Percentiles rank a stretch among this genome's conserved stretches.
Conservation (phyloP, 2,888 invertebrate species). For the Polyommatus iphigenia region DNA sequence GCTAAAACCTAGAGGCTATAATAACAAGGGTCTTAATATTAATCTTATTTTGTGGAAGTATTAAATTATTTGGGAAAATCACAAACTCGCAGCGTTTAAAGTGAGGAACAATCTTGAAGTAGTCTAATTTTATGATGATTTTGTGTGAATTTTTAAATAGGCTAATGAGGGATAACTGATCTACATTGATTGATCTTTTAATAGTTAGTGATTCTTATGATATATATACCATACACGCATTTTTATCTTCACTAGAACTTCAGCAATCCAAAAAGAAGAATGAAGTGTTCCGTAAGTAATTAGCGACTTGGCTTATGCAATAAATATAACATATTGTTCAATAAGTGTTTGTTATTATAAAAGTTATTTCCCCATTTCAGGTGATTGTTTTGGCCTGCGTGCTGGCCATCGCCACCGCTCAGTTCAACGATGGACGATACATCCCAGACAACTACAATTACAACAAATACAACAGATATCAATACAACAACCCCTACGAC, state of each 20-base stretch:
- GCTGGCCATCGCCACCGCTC: slow-evolving; percentile 59
- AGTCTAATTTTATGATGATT: neutral
- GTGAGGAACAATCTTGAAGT: slow-evolving; percentile 11
- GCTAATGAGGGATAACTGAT: slow-evolving; percentile 26
- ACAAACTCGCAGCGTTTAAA: neutral
- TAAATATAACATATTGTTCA: too few species aligned
- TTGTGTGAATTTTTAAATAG: slow-evolving; percentile 25
- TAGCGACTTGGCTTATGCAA: neutral
- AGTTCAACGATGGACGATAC: slow-evolving; percentile 45
- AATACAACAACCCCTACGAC: slow-evolving; percentile 32
- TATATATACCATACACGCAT: slow-evolving; percentile 70
- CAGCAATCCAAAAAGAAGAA: slow-evolving; percentile 61
- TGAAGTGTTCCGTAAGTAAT: slow-evolving; percentile 68
- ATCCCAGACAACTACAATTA: slow-evolving; percentile 39
- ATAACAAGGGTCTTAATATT: too few species aligned
- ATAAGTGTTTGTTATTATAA: neutral
- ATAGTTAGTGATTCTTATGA: slow-evolving; percentile 56
- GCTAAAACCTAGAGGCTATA: too few species aligned
- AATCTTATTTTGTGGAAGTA: neutral
- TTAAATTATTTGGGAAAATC: neutral
- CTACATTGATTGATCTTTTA: slow-evolving; percentile 23
- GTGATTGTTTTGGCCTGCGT: slow-evolving; percentile 53
- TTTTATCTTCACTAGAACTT: slow-evolving; percentile 71
- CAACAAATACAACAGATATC: slow-evolving; percentile 37
- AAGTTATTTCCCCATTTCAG: slow-evolving; percentile 37